Evolutionary conservation across 2,113 vertebrate genomes (phyloP), one percentile per base, ranked within the genome.

Genomic region (Rhea pennata): DNA sequence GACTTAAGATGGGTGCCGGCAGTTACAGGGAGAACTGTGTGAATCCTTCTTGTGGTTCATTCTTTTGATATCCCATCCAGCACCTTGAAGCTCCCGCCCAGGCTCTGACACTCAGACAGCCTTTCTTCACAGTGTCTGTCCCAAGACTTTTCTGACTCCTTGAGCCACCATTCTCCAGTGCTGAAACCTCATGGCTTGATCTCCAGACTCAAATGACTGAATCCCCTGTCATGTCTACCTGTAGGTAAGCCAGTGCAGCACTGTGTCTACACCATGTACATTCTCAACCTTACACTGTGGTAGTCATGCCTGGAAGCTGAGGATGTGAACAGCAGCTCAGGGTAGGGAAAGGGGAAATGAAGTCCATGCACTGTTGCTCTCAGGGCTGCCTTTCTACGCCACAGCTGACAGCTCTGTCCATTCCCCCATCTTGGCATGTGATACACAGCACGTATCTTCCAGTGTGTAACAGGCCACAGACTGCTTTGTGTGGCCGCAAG

Each of bases 231-330:
- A 8, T 42, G 26, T 26, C 81, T 5, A 85, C 42, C 36, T 11
- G 6, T 39, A 33, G 27, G 11, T 48, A 73, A 17, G 22, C 53
- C 73, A 40, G 29, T n/a, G 58, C 51, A 51, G 11, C 53, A 36
- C 13, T 22, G 29, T 22, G 39, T 75, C 0, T 0, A 51, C 58
- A 62, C 59, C 5, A 0, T 5, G 31, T 3, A 20, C 24, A 17
- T 62, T 80, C 80, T 87, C 59, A 84, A 24, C 44, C 51, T 80
- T 72, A 74, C 77, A 29, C 29, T 39, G 33, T 44, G 84, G 39
- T 59, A 74, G 58, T 69, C 71, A 27, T 1, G 23, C 31, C 27
- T 83, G 79, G 82, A 93, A 42, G 24, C 22, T 33, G 51, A 82
- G 65, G 6, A 36, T 56, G 33, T 31, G 62, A 64, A 36, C 10